phyloP scores from a whole-genome alignment of 2,888 invertebrate genomes.

The Diaperis boleti region DNA sequence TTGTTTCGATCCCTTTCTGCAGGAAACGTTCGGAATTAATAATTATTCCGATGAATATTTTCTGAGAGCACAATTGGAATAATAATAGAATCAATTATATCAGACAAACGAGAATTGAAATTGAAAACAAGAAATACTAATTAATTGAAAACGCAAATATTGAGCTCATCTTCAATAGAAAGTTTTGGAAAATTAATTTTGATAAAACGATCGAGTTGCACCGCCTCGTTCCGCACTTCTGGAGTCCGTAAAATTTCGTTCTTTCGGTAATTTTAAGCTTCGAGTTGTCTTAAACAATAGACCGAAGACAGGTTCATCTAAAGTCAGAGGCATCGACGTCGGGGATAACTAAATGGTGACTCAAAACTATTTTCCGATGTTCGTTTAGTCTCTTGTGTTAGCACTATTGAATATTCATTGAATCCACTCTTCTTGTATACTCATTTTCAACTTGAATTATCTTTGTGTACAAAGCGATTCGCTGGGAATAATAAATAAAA shows the following conservation, averaged over 20 bases:
- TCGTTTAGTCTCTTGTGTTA: conserved; percentile 56
- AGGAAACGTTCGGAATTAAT: conserved; percentile 36
- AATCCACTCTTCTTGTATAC: conserved; percentile 47
- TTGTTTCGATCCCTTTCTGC: conserved; percentile 34
- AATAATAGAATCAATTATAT: conserved; percentile 62
- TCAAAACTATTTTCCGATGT: conserved; percentile 52
- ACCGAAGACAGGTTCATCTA: too few relatives aligned
- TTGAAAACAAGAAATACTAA: conserved; percentile 62
- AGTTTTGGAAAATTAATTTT: conserved; percentile 52
- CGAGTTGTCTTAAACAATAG: too few relatives aligned
- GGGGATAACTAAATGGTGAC: too few relatives aligned
- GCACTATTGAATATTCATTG: conserved; percentile 58
- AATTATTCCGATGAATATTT: conserved; percentile 46
- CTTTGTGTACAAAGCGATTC: conserved; percentile 43
- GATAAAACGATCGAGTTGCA: conserved; percentile 41
- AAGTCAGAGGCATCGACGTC: too few relatives aligned
- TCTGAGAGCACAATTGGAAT: conserved; percentile 54
- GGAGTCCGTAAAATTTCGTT: too few relatives aligned
- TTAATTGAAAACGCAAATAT: conserved; percentile 64
- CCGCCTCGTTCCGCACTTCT: not conserved
- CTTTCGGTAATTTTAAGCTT: too few relatives aligned
- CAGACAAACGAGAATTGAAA: conserved; percentile 58
- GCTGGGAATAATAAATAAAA: conserved; percentile 41
- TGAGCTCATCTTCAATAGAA: conserved; percentile 53
- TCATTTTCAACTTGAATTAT: conserved; percentile 45